phyloP scores from a whole-genome alignment of 1,140 invertebrate species.

The Apocrypta bakeri region DNA sequence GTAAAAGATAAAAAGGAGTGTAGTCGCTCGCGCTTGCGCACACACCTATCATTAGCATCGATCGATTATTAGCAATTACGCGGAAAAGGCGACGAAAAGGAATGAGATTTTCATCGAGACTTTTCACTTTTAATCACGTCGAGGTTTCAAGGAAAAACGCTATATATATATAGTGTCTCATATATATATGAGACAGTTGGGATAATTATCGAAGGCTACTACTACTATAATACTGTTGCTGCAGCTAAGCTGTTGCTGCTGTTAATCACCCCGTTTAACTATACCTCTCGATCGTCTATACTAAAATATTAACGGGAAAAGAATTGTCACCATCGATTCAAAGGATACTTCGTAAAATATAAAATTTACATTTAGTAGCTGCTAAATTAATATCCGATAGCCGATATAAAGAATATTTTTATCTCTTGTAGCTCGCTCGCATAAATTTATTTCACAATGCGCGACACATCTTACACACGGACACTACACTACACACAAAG shows the following conservation, averaged over 20 bases:
- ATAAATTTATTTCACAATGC: neutral
- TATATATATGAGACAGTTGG: neutral
- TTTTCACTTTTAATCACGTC: conserved; percentile 43
- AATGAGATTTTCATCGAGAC: conserved; percentile 18
- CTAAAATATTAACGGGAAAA: no score
- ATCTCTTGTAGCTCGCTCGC: no score
- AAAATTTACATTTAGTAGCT: neutral
- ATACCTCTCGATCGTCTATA: no score
- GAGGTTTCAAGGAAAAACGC: neutral
- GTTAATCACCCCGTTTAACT: no score
- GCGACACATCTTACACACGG: no score
- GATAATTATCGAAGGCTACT: no score
- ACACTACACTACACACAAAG: no score
- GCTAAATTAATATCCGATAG: no score
- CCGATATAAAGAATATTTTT: neutral
- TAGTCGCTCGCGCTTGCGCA: neutral
- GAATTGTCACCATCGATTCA: neutral
- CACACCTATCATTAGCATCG: conserved; percentile 41
- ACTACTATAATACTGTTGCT: no score
- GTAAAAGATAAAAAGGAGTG: conserved; percentile 11
- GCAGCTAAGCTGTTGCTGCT: no score
- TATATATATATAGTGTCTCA: no score
- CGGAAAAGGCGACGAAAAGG: conserved; percentile 5
- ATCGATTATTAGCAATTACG: conserved; percentile 47
- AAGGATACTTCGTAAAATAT: neutral